phyloP scores from a whole-genome alignment of 2,797 vertebrate species.

The Enteromius thamalakanensis region DNA sequence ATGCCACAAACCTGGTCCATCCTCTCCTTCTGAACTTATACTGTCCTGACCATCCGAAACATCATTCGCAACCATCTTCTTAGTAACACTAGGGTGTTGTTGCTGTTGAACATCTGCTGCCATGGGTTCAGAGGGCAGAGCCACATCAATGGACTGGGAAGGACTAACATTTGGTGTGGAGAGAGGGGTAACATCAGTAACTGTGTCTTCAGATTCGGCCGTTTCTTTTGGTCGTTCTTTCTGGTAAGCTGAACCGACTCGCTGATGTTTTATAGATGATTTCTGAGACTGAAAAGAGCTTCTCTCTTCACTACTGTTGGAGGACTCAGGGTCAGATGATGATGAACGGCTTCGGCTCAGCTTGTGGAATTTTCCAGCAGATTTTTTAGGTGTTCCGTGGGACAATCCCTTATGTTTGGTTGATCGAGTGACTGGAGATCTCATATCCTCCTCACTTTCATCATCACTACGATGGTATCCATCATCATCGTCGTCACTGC shows the following conservation, averaged over 20 bases:
- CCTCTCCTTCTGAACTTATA: conserved; percentile 36
- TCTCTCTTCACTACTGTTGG: conserved; percentile 67
- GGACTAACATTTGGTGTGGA: conserved; percentile 88
- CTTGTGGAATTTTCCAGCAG: conserved; percentile 68
- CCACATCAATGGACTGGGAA: conserved; percentile 80
- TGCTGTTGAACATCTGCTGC: conserved; percentile 9
- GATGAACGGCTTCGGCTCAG: conserved; percentile 70
- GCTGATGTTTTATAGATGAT: conserved; percentile 26
- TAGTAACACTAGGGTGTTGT: conserved; percentile 32
- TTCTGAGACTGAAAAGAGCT: conserved; percentile 54
- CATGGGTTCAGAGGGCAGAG: conserved; percentile 38
- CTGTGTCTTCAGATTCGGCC: conserved; percentile 84
- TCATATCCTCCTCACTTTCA: conserved; percentile 72
- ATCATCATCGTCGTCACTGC: conserved; percentile 75
- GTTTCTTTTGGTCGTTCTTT: conserved; percentile 59
- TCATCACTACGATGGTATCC: conserved; percentile 69
- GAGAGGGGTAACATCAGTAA: conserved; percentile 88
- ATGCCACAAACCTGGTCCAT: conserved; percentile 20
- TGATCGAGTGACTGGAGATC: conserved; percentile 38
- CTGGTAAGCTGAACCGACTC: conserved; percentile 43
- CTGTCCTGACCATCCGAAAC: not conserved
- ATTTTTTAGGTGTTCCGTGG: conserved; percentile 70
- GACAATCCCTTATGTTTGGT: conserved; percentile 6
- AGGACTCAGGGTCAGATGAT: conserved; percentile 76
- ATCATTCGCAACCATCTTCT: not conserved